Evolutionary conservation across 2,888 invertebrate species (phyloP).

Genomic region (Omphaloscelis lunosa): DNA sequence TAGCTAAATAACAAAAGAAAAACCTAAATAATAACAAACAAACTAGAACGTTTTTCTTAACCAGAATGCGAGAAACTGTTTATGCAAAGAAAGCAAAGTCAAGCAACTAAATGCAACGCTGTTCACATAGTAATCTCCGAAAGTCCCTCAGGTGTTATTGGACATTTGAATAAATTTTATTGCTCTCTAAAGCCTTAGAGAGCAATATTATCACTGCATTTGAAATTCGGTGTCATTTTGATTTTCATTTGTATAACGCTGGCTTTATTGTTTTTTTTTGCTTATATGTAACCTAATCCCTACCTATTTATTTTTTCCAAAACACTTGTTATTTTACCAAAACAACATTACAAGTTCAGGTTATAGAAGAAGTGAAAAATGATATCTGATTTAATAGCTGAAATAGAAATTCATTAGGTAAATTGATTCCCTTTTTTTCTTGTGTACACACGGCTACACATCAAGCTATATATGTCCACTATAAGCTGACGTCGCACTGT

Average conservation of each 20-base stretch:
- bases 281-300: background rate
- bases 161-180: slow-evolving; percentile 48
- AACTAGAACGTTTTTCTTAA: background rate
- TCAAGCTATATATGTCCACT: no score
- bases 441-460: no score
- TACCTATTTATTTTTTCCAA: background rate
- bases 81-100: slow-evolving; percentile 4
- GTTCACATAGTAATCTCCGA: slow-evolving; percentile 20
- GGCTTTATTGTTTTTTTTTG: background rate
- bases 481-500: no score
- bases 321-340: background rate
- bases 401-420: no score
- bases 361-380: no score
- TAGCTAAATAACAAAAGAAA: background rate
- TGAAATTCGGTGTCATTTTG: background rate
- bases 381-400: no score
- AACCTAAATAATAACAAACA: background rate
- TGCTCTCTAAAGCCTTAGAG: slow-evolving; percentile 17
- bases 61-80: background rate
- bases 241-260: background rate
- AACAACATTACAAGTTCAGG: background rate
- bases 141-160: slow-evolving; percentile 21
- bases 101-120: slow-evolving; percentile 5
- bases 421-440: no score
- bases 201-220: slow-evolving; percentile 25